These are phyloP conservation scores for Triops longicaudatus DNA, from an alignment of 1,140 invertebrate species.

Conservation along the genomic window DNA sequence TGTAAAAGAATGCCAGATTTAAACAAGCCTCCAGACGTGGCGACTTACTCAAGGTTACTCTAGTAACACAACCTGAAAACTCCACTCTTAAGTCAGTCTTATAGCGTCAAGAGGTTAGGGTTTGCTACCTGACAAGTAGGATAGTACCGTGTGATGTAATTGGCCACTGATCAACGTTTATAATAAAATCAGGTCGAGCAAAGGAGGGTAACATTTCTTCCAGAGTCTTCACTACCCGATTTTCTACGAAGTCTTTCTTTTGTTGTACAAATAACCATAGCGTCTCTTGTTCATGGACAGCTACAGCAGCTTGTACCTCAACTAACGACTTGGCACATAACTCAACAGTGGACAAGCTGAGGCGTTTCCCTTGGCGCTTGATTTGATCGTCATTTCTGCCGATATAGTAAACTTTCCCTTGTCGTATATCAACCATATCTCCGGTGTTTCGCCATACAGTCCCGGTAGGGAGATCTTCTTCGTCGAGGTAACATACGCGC, in stretches of 20 bases:
- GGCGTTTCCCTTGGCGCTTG: constrained; percentile 63
- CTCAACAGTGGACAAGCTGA: constrained; percentile 54
- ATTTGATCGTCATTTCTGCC: constrained; percentile 55
- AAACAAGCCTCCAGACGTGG: too few relatives aligned
- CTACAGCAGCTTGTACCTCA: constrained; percentile 9
- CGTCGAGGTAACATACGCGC: constrained; percentile 52
- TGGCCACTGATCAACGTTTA: not conserved
- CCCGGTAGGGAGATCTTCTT: constrained; percentile 41
- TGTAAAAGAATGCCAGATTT: too few relatives aligned
- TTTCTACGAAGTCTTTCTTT: constrained; percentile 36
- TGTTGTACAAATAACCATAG: constrained; percentile 44
- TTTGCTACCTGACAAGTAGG: not conserved
- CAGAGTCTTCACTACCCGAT: not conserved
- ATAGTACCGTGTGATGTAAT: not conserved
- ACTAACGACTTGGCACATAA: constrained; percentile 37
- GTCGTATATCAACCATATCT: constrained; percentile 46
- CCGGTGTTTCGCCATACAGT: constrained; percentile 55
- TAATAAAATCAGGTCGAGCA: not conserved
- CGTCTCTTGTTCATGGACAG: constrained; percentile 35
- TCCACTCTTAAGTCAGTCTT: too few relatives aligned
- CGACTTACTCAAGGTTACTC: too few relatives aligned
- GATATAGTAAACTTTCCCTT: constrained; percentile 50
- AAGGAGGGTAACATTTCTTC: not conserved
- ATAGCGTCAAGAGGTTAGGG: too few relatives aligned
- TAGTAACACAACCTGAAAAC: too few relatives aligned